Conservation (phyloP, 2,113 vertebrate species). For the Elephas maximus region DNA sequence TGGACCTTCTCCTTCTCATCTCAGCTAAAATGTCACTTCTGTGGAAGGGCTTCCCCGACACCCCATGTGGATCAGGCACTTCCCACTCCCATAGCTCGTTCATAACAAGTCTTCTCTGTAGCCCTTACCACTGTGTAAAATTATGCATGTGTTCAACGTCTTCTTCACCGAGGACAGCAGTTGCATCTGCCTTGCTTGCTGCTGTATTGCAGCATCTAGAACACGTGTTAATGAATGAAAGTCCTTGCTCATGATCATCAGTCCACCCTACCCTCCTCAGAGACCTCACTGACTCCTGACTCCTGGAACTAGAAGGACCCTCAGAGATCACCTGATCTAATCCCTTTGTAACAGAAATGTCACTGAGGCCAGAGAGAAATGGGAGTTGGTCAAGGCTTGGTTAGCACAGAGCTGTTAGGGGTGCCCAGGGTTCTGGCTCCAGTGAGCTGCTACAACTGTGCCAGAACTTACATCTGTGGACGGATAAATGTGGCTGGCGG, state of each 20-base stretch:
- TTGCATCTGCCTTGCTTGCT: not conserved
- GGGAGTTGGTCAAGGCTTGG: not conserved
- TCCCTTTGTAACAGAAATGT: not conserved
- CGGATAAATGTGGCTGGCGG: not conserved
- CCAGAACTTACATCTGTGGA: not conserved
- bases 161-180: accelerated
- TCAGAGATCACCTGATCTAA: not conserved
- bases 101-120: not conserved
- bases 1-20: not conserved
- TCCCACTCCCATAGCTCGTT: not conserved
- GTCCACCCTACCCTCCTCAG: not conserved
- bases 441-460: too few species aligned
- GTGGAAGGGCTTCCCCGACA: accelerated
- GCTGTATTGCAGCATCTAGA: not conserved
- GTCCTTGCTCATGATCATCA: accelerated
- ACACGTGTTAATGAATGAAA: accelerated
- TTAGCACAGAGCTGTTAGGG: not conserved
- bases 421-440: not conserved
- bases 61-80: not conserved
- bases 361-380: not conserved
- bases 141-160: not conserved
- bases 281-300: not conserved
- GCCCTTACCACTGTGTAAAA: not conserved
- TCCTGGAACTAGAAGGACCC: not conserved
- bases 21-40: not conserved